Evolutionary conservation across 1,140 invertebrate genomes (phyloP).

Genomic region (Dinothrombium tinctorium): DNA sequence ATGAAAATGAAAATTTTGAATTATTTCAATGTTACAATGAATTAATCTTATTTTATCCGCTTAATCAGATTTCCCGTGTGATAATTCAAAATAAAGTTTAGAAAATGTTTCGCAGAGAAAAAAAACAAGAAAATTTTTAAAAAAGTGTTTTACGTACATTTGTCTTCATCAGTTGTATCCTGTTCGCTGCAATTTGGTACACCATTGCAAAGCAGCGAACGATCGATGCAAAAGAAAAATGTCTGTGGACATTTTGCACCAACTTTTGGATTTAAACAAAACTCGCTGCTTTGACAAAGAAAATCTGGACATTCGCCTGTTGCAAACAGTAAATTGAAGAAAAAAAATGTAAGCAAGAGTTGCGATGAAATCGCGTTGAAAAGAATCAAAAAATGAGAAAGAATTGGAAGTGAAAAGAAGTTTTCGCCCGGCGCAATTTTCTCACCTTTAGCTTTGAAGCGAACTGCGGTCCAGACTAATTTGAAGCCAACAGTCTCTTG

Average conservation of each 20-base stretch:
- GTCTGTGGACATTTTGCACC: constrained; percentile 14
- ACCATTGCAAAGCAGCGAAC: constrained; percentile 20
- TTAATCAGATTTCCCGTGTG: too few species aligned
- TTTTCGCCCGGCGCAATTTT: neutral
- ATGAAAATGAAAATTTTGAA: too few species aligned
- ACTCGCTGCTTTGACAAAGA: constrained; percentile 13
- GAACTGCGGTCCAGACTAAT: constrained; percentile 21
- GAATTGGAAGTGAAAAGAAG: constrained; percentile 11
- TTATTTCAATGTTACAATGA: too few species aligned
- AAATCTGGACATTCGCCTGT: constrained; percentile 11
- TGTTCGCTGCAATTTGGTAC: constrained; percentile 21
- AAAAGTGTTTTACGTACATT: too few species aligned
- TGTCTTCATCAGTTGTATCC: constrained; percentile 20
- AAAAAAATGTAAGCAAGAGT: too few species aligned
- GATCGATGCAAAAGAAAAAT: constrained; percentile 19
- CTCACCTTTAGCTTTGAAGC: constrained; percentile 15
- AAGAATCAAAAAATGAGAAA: constrained; percentile 16
- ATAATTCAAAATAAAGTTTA: too few species aligned
- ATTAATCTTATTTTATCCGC: too few species aligned
- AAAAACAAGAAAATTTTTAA: too few species aligned
- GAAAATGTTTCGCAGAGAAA: too few species aligned
- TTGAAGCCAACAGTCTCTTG: constrained; percentile 17
- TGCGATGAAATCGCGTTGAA: too few species aligned
- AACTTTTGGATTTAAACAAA: constrained; percentile 15
- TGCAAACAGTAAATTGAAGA: too few species aligned